Conservation (phyloP, 2,797 vertebrate genomes). For the Eleutherodactylus coqui region DNA sequence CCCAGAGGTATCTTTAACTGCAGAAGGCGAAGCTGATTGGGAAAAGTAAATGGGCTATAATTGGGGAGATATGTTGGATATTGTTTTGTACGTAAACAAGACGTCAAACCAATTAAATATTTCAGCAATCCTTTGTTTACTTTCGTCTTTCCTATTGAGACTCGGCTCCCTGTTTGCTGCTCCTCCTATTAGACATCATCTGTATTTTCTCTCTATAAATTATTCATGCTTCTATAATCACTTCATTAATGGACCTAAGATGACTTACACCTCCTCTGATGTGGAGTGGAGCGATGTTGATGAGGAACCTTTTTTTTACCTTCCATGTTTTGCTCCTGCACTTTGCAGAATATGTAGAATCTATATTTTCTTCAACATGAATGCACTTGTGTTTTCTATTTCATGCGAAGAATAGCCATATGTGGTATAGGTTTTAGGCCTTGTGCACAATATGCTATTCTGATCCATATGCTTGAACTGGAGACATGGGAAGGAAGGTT, state of each 20-base stretch:
- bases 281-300: not conserved
- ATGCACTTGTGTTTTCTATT: not conserved
- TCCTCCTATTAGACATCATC: conserved; percentile 39
- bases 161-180: conserved; percentile 25
- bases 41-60: conserved; percentile 7
- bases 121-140: conserved; percentile 8
- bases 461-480: not conserved
- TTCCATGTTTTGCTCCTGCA: not conserved
- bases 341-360: not conserved
- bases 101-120: conserved; percentile 46
- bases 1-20: not conserved
- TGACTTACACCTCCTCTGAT: not conserved
- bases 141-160: conserved; percentile 15
- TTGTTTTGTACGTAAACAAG: conserved; percentile 45
- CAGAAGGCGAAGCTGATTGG: not conserved
- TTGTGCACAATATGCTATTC: not conserved
- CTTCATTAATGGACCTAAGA: conserved; percentile 31
- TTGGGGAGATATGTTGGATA: conserved; percentile 16
- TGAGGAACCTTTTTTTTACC: not conserved
- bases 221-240: conserved; percentile 46
- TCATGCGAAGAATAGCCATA: not conserved
- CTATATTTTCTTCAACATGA: conserved; percentile 8
- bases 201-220: conserved; percentile 49
- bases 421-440: not conserved
- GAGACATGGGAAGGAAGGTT: not conserved